Base-by-base conservation (phyloP, 2,797 vertebrate species). In the Sorex maritimensis region DNA sequence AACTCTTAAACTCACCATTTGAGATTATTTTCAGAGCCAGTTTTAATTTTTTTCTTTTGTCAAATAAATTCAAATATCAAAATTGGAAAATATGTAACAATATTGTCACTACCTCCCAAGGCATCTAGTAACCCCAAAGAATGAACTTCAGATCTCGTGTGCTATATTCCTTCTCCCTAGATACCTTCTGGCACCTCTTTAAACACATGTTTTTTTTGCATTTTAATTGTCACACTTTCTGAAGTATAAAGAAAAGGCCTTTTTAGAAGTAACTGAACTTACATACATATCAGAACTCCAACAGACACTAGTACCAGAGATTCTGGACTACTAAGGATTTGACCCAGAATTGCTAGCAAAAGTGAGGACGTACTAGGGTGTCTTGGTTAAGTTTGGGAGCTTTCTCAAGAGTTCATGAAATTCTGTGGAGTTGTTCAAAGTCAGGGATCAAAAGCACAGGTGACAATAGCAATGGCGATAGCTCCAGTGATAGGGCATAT, bases 1-100 rank as follows among this genome's bases (percentile, higher is more conserved):
- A 80, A 94, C 11, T 85, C 68, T 88, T 71, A 72, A 24, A 79
- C 30, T 89, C 69, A 61, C 14, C 15, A 75, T 85, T 75, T 63
- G 79, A 95, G 67, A 87, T 91, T 52, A 65, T 74, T 80, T 92
- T 84, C 41, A 86, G 71, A 71, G 73, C 14, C 10, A 67, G 28
- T 72, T 81, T 78, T 68, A 17, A 80, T 49, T 69, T 77, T 83
- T n/a, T 34, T 58, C 10, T 4, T 67, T 69, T 92, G 26, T 92
- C 81, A 86, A 80, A 91, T 4, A 2, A 44, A 41, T 30, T 86
- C 30, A 24, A 52, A 8, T 19, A 17, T 21, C 67, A 81, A 74
- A 72, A 61, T n/a, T 89, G 77, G 77, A 41, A 84, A 86, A 88
- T 28, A 83, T 28, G 38, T 81, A 79, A 38, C 34, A 81, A 83